Conservation (phyloP, 2,888 invertebrate species). For the Meandrusa payeni region DNA sequence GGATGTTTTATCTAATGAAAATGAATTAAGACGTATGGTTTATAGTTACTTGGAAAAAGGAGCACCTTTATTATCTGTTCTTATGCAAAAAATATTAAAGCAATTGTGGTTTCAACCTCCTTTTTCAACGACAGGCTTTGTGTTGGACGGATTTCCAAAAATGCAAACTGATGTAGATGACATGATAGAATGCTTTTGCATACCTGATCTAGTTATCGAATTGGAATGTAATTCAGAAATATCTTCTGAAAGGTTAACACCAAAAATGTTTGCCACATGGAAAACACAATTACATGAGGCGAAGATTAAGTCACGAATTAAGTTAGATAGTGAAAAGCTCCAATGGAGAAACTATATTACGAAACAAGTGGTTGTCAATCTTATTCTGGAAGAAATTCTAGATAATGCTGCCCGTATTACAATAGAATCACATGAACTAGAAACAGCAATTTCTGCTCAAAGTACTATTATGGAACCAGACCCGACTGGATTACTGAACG, state of each 20-base stretch:
- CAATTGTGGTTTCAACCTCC: constrained; percentile 78
- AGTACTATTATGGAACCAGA: constrained; percentile 72
- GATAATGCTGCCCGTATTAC: constrained; percentile 39
- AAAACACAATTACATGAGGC: constrained; percentile 58
- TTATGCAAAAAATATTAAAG: constrained; percentile 64
- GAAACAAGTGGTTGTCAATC: constrained; percentile 47
- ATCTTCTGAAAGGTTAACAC: constrained; percentile 49
- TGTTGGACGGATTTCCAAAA: constrained; percentile 83
- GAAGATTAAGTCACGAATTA: constrained; percentile 42
- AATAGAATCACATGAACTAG: constrained; percentile 31
- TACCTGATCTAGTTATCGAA: constrained; percentile 82
- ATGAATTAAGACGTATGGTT: constrained; percentile 54
- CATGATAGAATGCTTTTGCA: constrained; percentile 67
- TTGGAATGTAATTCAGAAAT: constrained; percentile 56
- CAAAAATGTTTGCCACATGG: constrained; percentile 57
- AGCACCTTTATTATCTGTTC: constrained; percentile 57
- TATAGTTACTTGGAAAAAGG: constrained; percentile 75
- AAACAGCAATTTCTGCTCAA: constrained; percentile 39
- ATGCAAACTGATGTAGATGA: constrained; percentile 74
- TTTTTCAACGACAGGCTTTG: constrained; percentile 69
- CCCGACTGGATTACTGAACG: constrained; percentile 49
- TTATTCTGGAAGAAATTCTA: constrained; percentile 55
- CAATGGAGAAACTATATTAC: constrained; percentile 53
- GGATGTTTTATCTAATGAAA: constrained; percentile 59
- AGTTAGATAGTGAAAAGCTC: constrained; percentile 40